Base-by-base conservation (phyloP, 2,797 vertebrate genomes). In the Lacerta agilis region DNA sequence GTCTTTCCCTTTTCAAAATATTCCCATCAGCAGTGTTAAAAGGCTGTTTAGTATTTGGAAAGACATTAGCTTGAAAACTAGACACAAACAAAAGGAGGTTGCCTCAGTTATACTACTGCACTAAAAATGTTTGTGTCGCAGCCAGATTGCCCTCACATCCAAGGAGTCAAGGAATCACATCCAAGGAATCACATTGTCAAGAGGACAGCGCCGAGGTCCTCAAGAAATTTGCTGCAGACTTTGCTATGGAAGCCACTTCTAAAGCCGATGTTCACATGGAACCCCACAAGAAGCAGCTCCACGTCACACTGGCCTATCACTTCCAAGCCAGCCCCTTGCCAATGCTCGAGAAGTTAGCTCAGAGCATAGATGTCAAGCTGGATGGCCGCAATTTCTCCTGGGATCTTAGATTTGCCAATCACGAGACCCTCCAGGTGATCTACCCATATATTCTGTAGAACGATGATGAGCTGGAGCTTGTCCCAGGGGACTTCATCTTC, bases 221-320 rank as follows among this genome's bases (percentile, higher is more conserved):
- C 49, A 55, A 55, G 4, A 55, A 55, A 55, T 55, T 55, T 55
- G 13, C 13, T 55, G 49, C 49, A 15, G 49, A 55, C 49, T 55
- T 55, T 55, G 49, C 49, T 55, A 55, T 55, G 49, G 49, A 55
- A 55, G 49, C 49, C 49, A 55, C 49, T 55, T 55, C 49, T 15
- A 55, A 55, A 55, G 61, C 96, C 99, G 99, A 99, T 90, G 99
- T 97, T 10, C 98, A 97, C 0, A 98, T 99, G 83, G 99, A 99
- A 91, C 98, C 98, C 45, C 99, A 99, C 92, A 99, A 98, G 97
- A 99, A 99, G 96, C 98, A 99, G 94, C 98, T 99, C 38, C 99
- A 99, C 0, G 98, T 99, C 83, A 99, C 99, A 0, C 95, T 99
- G 95, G 99, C 99, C 1, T 99, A 99, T 96, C 98, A 99, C 96